phyloP scores from a whole-genome alignment of 2,888 invertebrate genomes.

The Ichneumon xanthorius region DNA sequence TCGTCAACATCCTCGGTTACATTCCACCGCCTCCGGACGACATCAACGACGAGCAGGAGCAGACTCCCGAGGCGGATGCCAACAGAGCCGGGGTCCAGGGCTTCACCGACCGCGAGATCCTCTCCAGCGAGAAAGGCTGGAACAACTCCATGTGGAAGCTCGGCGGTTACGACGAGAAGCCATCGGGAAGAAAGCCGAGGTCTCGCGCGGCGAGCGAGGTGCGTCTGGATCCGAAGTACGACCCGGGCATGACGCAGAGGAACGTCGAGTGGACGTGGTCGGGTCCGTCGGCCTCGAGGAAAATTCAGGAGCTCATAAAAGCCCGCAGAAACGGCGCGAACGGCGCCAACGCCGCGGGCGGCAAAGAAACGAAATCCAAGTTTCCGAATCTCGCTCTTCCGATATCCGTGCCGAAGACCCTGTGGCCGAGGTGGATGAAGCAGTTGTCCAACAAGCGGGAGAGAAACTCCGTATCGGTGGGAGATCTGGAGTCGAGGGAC shows the following conservation, averaged over 20 bases:
- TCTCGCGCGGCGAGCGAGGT: conserved; percentile 88
- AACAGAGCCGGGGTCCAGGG: conserved; percentile 87
- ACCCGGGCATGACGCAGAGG: conserved; percentile 80
- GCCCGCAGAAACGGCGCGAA: conserved; percentile 69
- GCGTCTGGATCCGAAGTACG: conserved; percentile 81
- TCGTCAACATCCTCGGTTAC: conserved; percentile 91
- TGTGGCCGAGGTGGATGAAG: conserved; percentile 79
- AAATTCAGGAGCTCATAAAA: conserved; percentile 86
- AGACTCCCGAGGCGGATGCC: conserved; percentile 67
- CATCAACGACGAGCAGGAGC: conserved; percentile 70
- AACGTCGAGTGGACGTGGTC: conserved; percentile 89
- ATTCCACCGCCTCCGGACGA: conserved; percentile 81
- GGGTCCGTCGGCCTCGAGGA: conserved; percentile 88
- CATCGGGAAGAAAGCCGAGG: conserved; percentile 85
- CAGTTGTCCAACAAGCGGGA: conserved; percentile 74
- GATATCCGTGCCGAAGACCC: conserved; percentile 76
- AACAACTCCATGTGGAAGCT: conserved; percentile 86
- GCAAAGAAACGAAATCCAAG: conserved; percentile 75
- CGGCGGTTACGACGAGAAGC: conserved; percentile 81
- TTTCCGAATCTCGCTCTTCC: conserved; percentile 78
- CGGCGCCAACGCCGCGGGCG: conserved; percentile 57
- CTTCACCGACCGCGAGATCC: conserved; percentile 91
- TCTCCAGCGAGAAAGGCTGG: conserved; percentile 88
- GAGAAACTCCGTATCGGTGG: conserved; percentile 71
- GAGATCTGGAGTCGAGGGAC: conserved; percentile 71